phyloP scores from a whole-genome alignment of 2,797 vertebrate species.

The Clarias laeviceps region DNA sequence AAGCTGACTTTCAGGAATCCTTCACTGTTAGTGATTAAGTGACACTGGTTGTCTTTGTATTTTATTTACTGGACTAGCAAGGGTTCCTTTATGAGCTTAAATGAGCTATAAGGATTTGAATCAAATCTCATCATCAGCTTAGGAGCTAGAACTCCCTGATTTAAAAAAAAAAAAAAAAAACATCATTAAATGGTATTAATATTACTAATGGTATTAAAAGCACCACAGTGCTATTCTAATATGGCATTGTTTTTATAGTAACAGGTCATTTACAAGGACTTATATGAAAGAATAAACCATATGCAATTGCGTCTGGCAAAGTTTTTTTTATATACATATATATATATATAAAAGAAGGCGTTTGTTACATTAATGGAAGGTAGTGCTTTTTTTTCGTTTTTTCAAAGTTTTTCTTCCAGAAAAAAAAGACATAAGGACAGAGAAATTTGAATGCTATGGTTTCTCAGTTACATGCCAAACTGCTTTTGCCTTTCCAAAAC shows the following conservation, averaged over 20 bases:
- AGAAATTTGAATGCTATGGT: background rate
- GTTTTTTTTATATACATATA: too few relatives aligned
- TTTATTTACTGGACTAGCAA: background rate
- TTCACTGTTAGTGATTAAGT: background rate
- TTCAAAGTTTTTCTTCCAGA: background rate
- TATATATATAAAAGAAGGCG: background rate
- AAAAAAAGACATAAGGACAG: background rate
- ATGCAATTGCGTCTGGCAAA: background rate
- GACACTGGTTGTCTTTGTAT: background rate
- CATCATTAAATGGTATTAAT: background rate
- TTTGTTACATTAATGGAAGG: background rate
- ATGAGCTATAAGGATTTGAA: background rate
- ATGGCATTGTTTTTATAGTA: background rate
- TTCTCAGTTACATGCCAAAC: background rate
- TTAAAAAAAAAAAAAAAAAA: background rate
- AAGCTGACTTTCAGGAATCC: background rate
- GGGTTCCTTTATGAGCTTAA: background rate
- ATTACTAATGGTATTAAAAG: too few relatives aligned
- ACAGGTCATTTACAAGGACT: background rate
- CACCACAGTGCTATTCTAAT: background rate
- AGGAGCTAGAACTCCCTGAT: background rate
- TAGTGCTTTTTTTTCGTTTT: background rate
- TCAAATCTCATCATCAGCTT: background rate
- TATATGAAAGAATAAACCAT: background rate
- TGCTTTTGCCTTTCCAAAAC: background rate